These are phyloP conservation scores for Helostoma temminkii DNA, from an alignment of 2,797 vertebrate genomes.

Conservation along the genomic window DNA sequence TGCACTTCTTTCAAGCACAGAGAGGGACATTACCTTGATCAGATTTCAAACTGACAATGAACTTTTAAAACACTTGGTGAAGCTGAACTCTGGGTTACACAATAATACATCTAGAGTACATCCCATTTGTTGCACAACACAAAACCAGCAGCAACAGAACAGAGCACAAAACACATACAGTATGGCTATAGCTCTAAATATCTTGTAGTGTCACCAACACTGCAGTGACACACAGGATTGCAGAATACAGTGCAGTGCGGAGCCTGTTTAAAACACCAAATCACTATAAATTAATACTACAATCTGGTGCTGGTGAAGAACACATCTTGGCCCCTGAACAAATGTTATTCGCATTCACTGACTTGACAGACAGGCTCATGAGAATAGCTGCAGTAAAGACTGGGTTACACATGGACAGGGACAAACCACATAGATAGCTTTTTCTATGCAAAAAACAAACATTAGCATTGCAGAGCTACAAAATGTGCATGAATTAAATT, in stretches of 20 bases:
- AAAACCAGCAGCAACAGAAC: constrained; percentile 73
- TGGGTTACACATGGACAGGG: constrained; percentile 46
- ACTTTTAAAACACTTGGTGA: constrained; percentile 57
- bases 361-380: constrained; percentile 47
- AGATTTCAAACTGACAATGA: constrained; percentile 66
- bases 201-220: constrained; percentile 53
- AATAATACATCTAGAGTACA: constrained; percentile 57
- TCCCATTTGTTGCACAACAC: constrained; percentile 73
- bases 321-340: constrained; percentile 52
- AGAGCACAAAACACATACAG: constrained; percentile 56
- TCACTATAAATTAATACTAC: constrained; percentile 51
- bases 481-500: constrained; percentile 47
- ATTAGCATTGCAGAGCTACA: constrained; percentile 52
- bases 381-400: constrained; percentile 55
- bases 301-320: constrained; percentile 57
- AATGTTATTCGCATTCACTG: constrained; percentile 58
- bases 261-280: constrained; percentile 54
- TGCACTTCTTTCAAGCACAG: constrained; percentile 53
- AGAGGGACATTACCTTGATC: constrained; percentile 68
- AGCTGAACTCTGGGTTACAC: constrained; percentile 55
- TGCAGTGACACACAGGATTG: constrained; percentile 56
- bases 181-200: constrained; percentile 55
- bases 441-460: constrained; percentile 51
- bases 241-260: constrained; percentile 46
- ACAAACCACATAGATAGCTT: constrained; percentile 57